Conservation (phyloP, 2,113 vertebrate genomes). For the Cercocebus atys region DNA sequence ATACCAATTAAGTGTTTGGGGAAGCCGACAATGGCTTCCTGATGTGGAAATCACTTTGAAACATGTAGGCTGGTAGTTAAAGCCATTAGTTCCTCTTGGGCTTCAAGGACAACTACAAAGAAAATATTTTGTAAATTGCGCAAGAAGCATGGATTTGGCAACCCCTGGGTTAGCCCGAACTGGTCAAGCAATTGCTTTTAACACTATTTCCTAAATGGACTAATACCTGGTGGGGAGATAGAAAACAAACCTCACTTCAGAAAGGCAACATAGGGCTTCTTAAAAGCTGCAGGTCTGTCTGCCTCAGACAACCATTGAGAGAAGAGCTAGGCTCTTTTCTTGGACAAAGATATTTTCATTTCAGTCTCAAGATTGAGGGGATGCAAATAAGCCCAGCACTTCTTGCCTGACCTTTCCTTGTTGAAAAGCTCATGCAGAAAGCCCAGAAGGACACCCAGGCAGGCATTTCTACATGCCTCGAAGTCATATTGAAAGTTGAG, state of each 20-base stretch:
- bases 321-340: neutral
- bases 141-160: slow-evolving; percentile 39
- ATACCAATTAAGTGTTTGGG: slow-evolving; percentile 41
- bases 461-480: neutral
- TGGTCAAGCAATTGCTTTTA: slow-evolving; percentile 62
- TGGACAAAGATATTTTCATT: neutral
- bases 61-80: slow-evolving; percentile 42
- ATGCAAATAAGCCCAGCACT: neutral
- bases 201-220: slow-evolving; percentile 35
- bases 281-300: neutral
- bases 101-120: slow-evolving; percentile 63
- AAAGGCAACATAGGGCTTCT: neutral
- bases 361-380: neutral
- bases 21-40: slow-evolving; percentile 56
- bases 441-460: neutral
- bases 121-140: slow-evolving; percentile 62
- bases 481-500: neutral
- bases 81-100: slow-evolving; percentile 68
- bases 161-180: slow-evolving; percentile 11
- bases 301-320: neutral
- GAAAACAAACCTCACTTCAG: slow-evolving; percentile 30
- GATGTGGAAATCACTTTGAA: slow-evolving; percentile 70
- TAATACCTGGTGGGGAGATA: neutral
- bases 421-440: neutral
- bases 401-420: neutral